These are phyloP conservation scores for Pygocentrus nattereri DNA, from an alignment of 2,797 vertebrate species.

Conservation along the genomic window DNA sequence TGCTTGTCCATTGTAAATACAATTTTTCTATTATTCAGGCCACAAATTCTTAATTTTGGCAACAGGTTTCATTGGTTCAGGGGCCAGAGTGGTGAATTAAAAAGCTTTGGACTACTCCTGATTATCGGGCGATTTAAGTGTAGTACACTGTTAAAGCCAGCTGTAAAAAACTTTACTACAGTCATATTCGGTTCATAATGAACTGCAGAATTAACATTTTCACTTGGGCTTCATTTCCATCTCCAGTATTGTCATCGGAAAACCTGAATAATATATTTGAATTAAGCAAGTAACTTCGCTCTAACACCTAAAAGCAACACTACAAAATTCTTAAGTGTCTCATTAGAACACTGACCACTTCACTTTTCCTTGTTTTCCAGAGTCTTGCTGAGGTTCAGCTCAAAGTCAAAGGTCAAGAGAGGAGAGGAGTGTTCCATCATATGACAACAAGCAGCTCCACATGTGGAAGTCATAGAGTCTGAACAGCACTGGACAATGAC, in stretches of 20 bases:
- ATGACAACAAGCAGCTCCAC: slow-evolving; percentile 39
- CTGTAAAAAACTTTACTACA: not conserved
- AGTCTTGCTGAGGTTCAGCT: slow-evolving; percentile 50
- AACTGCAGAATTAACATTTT: not conserved
- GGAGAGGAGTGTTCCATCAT: slow-evolving; percentile 33
- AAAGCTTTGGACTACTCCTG: no score
- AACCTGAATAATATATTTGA: not conserved
- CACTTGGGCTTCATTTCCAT: not conserved
- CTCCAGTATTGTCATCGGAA: not conserved
- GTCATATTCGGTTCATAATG: no score
- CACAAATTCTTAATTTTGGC: no score
- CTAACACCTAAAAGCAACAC: not conserved
- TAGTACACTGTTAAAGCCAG: not conserved
- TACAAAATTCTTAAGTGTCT: not conserved
- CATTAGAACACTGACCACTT: not conserved
- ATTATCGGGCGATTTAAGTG: not conserved
- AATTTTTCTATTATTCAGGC: no score
- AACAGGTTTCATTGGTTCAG: no score
- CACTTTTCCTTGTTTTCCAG: slow-evolving; percentile 38
- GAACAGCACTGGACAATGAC: slow-evolving; percentile 1
- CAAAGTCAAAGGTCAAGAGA: slow-evolving; percentile 45
- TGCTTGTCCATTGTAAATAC: no score
- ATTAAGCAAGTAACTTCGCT: not conserved
- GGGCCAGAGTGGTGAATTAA: no score
- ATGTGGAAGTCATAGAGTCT: slow-evolving; percentile 49